Percentiles rank a stretch among this genome's conserved stretches.
phyloP scores from a whole-genome alignment of 1,140 invertebrate species.

The Pararge aegeria region DNA sequence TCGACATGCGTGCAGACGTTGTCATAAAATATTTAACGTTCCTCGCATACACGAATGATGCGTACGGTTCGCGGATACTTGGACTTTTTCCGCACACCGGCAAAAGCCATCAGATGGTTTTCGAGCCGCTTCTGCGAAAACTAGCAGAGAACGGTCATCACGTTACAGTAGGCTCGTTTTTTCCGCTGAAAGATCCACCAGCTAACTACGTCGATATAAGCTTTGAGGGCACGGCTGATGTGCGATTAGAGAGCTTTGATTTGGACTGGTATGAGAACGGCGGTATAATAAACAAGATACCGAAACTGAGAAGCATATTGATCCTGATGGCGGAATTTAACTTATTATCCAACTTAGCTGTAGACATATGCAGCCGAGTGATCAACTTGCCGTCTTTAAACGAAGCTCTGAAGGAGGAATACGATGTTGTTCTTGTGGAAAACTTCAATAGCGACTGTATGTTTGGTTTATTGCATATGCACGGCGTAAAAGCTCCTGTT shows the following conservation, averaged over 20 bases:
- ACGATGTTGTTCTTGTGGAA: conserved; percentile 84
- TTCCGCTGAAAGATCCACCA: conserved; percentile 52
- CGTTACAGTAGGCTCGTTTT: conserved; percentile 83
- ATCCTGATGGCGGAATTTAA: conserved; percentile 39
- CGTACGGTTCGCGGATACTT: conserved; percentile 73
- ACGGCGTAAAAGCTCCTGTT: conserved; percentile 77
- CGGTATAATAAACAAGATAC: conserved; percentile 33
- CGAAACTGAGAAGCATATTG: conserved; percentile 39
- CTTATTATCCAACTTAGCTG: conserved; percentile 45
- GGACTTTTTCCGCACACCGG: conserved; percentile 83
- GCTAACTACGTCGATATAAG: conserved; percentile 61
- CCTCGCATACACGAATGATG: conserved; percentile 28
- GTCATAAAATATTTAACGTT: conserved; percentile 23
- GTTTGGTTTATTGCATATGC: conserved; percentile 80
- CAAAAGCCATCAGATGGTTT: conserved; percentile 85
- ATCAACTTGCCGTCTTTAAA: conserved; percentile 61
- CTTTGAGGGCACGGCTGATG: conserved; percentile 48
- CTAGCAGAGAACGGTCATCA: conserved; percentile 83
- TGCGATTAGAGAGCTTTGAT: conserved; percentile 54
- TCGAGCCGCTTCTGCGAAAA: conserved; percentile 82
- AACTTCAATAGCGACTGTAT: conserved; percentile 85
- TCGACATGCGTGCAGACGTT: conserved; percentile 39
- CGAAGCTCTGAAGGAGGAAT: conserved; percentile 71
- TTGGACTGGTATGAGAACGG: conserved; percentile 44
- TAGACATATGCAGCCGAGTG: conserved; percentile 60